A percentile compares a stretch with the other conserved stretches of the same genome.
Evolutionary conservation across 1,140 invertebrate species (phyloP).

Genomic region (Apis florea): DNA sequence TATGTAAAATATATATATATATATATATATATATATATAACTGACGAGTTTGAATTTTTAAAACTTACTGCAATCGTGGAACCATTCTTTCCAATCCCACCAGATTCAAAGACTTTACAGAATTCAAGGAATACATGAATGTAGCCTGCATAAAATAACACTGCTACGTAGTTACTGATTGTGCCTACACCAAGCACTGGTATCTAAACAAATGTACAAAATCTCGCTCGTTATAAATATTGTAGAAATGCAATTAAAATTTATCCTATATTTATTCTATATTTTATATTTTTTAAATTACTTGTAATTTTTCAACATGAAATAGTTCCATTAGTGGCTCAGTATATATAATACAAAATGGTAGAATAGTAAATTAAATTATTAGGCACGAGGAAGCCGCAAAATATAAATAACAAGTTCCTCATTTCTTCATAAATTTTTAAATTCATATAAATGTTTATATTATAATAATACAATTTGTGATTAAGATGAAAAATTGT

Average conservation of each 20-base stretch:
- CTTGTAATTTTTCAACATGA: not conserved
- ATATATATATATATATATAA: slow-evolving; percentile 39
- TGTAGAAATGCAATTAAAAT: not conserved
- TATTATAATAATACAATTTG: not conserved
- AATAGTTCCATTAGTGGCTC: slow-evolving; percentile 58
- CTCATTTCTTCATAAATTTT: not conserved
- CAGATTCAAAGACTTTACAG: slow-evolving; percentile 84
- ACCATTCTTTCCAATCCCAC: slow-evolving; percentile 95
- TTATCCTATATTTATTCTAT: slow-evolving; percentile 25
- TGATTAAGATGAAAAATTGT: not conserved
- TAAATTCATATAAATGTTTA: not conserved
- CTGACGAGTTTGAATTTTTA: slow-evolving; percentile 7
- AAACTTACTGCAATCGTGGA: slow-evolving; percentile 93
- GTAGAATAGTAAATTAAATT: slow-evolving; percentile 9
- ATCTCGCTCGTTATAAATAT: slow-evolving; percentile 57
- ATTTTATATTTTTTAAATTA: not conserved
- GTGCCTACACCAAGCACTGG: slow-evolving; percentile 80
- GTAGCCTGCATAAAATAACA: slow-evolving; percentile 84
- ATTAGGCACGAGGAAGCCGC: slow-evolving; percentile 50
- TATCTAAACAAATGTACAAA: slow-evolving; percentile 80
- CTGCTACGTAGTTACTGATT: slow-evolving; percentile 81
- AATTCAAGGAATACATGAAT: slow-evolving; percentile 84
- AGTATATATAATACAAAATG: slow-evolving; percentile 11
- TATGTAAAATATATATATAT: slow-evolving; percentile 33
- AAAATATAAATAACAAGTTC: slow-evolving; percentile 16